A percentile compares a stretch with the other conserved stretches of the same genome.
phyloP scores from a whole-genome alignment of 2,797 vertebrate species.

The Luscinia luscinia region DNA sequence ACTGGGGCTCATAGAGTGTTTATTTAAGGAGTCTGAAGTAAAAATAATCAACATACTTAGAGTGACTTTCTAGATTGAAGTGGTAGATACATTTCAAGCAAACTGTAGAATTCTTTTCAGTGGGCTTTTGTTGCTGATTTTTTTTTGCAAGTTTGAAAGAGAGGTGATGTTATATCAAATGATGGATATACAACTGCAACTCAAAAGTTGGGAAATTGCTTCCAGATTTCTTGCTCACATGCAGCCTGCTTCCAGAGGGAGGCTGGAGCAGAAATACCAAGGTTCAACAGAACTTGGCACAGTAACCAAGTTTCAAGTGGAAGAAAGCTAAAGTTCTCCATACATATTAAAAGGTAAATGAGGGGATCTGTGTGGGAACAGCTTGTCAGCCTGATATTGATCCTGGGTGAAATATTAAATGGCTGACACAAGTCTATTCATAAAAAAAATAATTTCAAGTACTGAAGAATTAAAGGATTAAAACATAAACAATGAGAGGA shows the following conservation, averaged over 20 bases:
- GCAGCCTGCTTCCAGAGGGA: not conserved
- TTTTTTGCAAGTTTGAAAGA: not conserved
- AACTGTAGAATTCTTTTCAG: not conserved
- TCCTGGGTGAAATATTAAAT: not conserved
- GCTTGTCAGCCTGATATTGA: not conserved
- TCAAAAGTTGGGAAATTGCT: not conserved
- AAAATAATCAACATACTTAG: not conserved
- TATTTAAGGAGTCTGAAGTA: not conserved
- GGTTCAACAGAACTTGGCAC: not conserved
- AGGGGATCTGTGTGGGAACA: not conserved
- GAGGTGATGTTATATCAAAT: not conserved
- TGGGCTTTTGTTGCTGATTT: too few species aligned
- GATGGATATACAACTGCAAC: not conserved
- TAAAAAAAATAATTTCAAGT: not conserved
- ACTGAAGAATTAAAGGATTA: not conserved
- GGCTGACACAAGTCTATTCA: not conserved
- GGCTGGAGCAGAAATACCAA: not conserved
- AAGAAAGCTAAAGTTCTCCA: not conserved
- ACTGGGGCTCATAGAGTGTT: fast-evolving
- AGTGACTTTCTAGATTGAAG: not conserved
- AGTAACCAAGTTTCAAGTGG: not conserved
- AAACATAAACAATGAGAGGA: not conserved
- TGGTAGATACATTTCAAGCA: not conserved
- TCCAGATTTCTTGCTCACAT: not conserved
- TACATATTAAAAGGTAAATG: not conserved